Percentiles rank a stretch among this genome's conserved stretches.
Conservation (phyloP, 2,113 vertebrate genomes). For the Alethe diademata region DNA sequence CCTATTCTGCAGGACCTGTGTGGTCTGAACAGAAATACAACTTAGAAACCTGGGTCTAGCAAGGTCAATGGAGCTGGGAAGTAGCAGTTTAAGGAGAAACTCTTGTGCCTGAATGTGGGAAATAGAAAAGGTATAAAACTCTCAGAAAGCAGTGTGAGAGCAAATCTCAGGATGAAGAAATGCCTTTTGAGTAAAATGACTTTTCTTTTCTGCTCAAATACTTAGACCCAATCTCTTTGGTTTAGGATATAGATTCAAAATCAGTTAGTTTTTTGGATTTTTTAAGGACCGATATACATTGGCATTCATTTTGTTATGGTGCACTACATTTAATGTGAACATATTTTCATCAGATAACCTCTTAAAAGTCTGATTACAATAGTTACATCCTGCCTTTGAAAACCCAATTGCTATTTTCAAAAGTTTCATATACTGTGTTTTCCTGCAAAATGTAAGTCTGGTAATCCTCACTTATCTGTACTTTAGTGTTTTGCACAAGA, state of each 20-base stretch:
- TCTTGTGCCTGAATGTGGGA: neutral
- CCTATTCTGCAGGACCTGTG: neutral
- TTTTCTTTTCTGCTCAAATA: neutral
- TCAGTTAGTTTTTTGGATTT: neutral
- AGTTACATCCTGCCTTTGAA: neutral
- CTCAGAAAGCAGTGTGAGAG: too few relatives aligned
- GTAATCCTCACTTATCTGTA: neutral
- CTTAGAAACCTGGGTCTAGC: neutral
- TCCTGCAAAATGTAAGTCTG: neutral
- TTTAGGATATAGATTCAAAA: neutral
- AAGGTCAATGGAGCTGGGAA: neutral
- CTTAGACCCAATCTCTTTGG: neutral
- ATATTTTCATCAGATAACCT: neutral
- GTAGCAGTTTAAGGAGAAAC: neutral
- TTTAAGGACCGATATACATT: fast-evolving
- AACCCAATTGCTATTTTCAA: neutral
- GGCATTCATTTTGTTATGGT: neutral
- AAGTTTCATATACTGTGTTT: neutral
- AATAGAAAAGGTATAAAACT: too few relatives aligned
- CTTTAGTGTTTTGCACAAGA: neutral
- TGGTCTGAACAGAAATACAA: neutral
- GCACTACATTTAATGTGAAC: neutral
- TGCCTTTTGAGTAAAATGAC: neutral
- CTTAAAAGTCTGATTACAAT: neutral
- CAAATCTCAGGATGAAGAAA: too few relatives aligned